phyloP scores from a whole-genome alignment of 35 echinoderm and acorn worm genomes.

The Holothuria glaberrima region DNA sequence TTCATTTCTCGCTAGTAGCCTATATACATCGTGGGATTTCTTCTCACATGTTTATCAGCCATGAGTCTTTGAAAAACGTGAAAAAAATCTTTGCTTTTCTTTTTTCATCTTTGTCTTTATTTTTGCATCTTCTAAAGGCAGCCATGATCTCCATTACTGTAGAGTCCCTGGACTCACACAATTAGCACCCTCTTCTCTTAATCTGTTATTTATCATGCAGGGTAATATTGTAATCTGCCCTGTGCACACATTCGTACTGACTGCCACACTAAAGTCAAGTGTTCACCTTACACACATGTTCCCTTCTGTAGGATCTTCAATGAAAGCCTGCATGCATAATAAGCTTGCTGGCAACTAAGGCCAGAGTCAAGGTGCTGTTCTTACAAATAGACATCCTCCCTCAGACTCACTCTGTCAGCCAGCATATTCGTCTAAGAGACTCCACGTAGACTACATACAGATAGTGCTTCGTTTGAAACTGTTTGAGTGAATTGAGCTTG shows the following conservation, averaged over 20 bases:
- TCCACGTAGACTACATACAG: too few relatives aligned
- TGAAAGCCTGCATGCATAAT: slow-evolving; percentile 55
- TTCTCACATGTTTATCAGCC: too few relatives aligned
- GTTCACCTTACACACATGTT: slow-evolving; percentile 42
- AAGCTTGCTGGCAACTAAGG: slow-evolving; percentile 58
- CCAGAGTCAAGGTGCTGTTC: slow-evolving; percentile 56
- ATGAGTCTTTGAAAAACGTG: too few relatives aligned
- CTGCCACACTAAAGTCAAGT: slow-evolving; percentile 40
- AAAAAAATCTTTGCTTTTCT: too few relatives aligned
- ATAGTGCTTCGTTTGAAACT: too few relatives aligned
- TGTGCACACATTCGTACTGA: slow-evolving; percentile 16
- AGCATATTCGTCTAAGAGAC: too few relatives aligned
- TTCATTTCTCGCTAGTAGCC: too few relatives aligned
- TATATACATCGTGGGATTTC: too few relatives aligned
- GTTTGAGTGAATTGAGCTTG: too few relatives aligned
- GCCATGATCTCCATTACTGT: too few relatives aligned
- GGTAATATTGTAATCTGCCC: slow-evolving; percentile 45
- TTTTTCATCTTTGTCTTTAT: too few relatives aligned
- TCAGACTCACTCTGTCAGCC: not conserved
- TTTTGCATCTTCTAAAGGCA: too few relatives aligned
- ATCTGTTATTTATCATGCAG: slow-evolving; percentile 44
- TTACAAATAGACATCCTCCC: slow-evolving; percentile 8
- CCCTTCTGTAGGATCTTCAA: slow-evolving; percentile 31
- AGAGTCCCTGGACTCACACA: slow-evolving; percentile 18
- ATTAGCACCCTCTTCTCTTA: slow-evolving; percentile 42